These are phyloP conservation scores for Morbakka virulenta DNA, from an alignment of 30 jellyfish, hydroid and myxozoan species.

Conservation along the genomic window DNA sequence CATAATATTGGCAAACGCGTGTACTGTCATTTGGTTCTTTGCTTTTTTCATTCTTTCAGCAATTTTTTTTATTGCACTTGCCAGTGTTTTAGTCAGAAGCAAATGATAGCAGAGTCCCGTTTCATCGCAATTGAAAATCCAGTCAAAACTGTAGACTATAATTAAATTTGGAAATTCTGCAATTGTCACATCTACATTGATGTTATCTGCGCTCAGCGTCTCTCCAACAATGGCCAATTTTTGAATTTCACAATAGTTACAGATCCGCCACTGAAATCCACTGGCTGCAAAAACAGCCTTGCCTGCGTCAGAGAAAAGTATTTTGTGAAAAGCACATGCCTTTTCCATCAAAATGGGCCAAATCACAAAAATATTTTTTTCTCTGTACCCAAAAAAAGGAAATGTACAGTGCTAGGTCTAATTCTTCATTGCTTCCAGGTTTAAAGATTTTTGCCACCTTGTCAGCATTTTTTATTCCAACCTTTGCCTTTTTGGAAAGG, in stretches of 20 bases:
- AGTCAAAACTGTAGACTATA: background rate
- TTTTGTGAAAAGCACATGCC: background rate
- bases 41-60: slow-evolving; percentile 11
- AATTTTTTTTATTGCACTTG: background rate
- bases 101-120: slow-evolving; percentile 13
- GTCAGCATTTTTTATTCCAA: background rate
- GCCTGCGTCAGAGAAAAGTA: background rate
- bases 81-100: slow-evolving; percentile 13
- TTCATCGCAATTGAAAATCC: slow-evolving; percentile 15
- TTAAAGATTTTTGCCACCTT: background rate
- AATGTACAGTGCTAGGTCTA: background rate
- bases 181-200: background rate
- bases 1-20: slow-evolving; percentile 7
- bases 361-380: background rate
- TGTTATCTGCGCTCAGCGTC: background rate
- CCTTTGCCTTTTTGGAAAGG: background rate
- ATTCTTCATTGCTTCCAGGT: background rate
- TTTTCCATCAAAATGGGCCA: background rate
- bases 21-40: background rate
- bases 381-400: too few relatives aligned
- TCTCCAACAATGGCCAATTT: background rate
- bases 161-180: slow-evolving; percentile 17
- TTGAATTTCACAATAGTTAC: background rate
- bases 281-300: background rate
- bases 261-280: background rate